Conservation (phyloP, 92 coral and sea anemone genomes). For the Anthopleura xanthogrammica region DNA sequence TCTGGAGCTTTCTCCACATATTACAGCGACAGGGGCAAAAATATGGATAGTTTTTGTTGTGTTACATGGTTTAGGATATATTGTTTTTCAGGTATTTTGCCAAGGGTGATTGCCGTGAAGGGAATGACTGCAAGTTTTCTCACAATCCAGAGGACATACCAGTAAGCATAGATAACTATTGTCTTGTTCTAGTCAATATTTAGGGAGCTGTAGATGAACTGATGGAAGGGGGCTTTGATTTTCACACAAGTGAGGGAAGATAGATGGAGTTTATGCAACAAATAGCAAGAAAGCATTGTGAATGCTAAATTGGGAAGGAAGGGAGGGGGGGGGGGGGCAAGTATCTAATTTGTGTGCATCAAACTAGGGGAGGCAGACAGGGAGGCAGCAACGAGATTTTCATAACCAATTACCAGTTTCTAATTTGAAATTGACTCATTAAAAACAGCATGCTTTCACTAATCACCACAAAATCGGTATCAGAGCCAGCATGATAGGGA, state of each 20-base stretch:
- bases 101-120: slow-evolving; percentile 90
- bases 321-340: too few species aligned
- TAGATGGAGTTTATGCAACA: too few species aligned
- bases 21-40: background rate
- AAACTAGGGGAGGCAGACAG: too few species aligned
- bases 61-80: background rate
- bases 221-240: too few species aligned
- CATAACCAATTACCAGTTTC: background rate
- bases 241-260: too few species aligned
- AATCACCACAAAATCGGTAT: background rate
- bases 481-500: background rate
- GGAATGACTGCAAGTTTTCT: slow-evolving; percentile 83
- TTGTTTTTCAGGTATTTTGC: slow-evolving; percentile 64
- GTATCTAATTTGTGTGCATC: too few species aligned
- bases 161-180: slow-evolving; percentile 31
- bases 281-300: too few species aligned
- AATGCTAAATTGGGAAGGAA: too few species aligned
- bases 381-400: background rate
- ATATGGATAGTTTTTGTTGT: background rate
- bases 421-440: too few species aligned
- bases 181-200: background rate
- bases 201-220: background rate
- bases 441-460: too few species aligned
- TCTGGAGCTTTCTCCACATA: too few species aligned
- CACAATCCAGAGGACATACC: slow-evolving; percentile 86